A percentile compares a stretch with the other conserved stretches of the same genome.
Evolutionary conservation across 2,888 invertebrate genomes (phyloP).

Genomic region (Cosmia trapezina): DNA sequence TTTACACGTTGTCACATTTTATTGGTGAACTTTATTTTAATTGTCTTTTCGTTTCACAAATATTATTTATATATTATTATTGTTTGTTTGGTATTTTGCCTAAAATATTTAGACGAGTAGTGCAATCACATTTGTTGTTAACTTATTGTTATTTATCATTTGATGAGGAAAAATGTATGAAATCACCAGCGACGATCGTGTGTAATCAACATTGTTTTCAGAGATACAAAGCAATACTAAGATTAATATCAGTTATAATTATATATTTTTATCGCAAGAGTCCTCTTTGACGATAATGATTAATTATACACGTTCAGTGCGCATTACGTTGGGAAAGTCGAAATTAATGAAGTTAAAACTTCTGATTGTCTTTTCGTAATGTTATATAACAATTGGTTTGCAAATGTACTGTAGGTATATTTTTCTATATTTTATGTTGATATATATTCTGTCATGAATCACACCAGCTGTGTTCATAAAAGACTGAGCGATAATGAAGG

Average conservation of each 20-base stretch:
- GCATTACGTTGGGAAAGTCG: conserved; percentile 26
- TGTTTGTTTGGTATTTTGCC: conserved; percentile 54
- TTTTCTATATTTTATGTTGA: conserved; percentile 54
- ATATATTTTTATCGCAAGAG: conserved; percentile 45
- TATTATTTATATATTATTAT: conserved; percentile 50
- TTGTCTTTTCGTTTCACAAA: conserved; percentile 51
- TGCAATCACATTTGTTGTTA: conserved; percentile 64
- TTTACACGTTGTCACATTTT: conserved; percentile 40
- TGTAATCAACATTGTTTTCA: conserved; percentile 38
- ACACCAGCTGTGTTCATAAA: conserved; percentile 87
- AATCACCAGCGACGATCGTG: conserved; percentile 18
- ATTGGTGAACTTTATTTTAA: conserved; percentile 43
- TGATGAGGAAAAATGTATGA: conserved; percentile 7
- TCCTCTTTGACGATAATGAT: conserved; percentile 21
- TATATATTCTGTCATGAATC: conserved; percentile 73
- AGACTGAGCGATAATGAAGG: conserved; percentile 34
- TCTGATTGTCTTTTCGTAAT: conserved; percentile 50
- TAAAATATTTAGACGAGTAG: conserved; percentile 54
- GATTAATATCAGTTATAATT: conserved; percentile 42
- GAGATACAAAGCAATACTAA: conserved; percentile 50
- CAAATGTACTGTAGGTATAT: conserved; percentile 59
- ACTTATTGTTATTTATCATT: conserved; percentile 61
- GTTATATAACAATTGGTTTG: conserved; percentile 61
- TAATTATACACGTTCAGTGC: conserved; percentile 30
- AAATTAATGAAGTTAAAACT: conserved; percentile 44